A percentile compares a stretch with the other conserved stretches of the same genome.
Conservation (phyloP, 2,888 invertebrate species). For the Xylocampa areola region DNA sequence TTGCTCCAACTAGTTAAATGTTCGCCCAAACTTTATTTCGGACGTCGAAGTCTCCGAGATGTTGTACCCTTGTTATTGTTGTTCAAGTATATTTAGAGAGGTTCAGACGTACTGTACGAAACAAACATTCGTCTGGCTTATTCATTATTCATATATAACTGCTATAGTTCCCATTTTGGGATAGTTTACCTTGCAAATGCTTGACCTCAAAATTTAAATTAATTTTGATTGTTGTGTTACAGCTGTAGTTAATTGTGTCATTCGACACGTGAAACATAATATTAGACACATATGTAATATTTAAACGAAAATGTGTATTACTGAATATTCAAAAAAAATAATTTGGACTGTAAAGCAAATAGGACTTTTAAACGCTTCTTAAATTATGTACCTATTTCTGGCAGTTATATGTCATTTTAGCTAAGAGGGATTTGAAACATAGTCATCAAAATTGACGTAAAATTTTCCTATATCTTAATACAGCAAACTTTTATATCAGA, state of each 20-base stretch:
- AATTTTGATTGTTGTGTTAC: background rate
- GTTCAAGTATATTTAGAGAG: slow-evolving; percentile 71
- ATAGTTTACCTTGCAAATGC: slow-evolving; percentile 13
- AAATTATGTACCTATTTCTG: too few species aligned
- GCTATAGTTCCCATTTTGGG: slow-evolving; percentile 30
- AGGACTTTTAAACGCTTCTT: too few species aligned
- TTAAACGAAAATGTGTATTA: too few species aligned
- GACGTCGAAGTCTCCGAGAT: slow-evolving; percentile 77
- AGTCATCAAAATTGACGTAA: too few species aligned
- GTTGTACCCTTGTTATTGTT: slow-evolving; percentile 80
- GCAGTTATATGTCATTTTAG: too few species aligned
- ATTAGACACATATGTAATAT: too few species aligned
- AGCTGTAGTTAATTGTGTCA: background rate
- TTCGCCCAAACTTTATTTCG: slow-evolving; percentile 83
- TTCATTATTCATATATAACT: slow-evolving; percentile 55
- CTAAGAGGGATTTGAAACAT: too few species aligned
- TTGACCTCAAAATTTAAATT: background rate
- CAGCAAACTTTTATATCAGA: too few species aligned
- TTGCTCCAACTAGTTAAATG: slow-evolving; percentile 88
- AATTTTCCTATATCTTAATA: too few species aligned
- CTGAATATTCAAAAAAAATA: too few species aligned
- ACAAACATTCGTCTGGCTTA: slow-evolving; percentile 55
- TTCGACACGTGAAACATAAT: background rate
- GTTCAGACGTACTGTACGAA: slow-evolving; percentile 53
- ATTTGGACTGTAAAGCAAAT: too few species aligned